Percentiles rank a stretch among this genome's conserved stretches.
Evolutionary conservation across 1,140 invertebrate genomes (phyloP).

Genomic region (Bilobella aurantiaca): DNA sequence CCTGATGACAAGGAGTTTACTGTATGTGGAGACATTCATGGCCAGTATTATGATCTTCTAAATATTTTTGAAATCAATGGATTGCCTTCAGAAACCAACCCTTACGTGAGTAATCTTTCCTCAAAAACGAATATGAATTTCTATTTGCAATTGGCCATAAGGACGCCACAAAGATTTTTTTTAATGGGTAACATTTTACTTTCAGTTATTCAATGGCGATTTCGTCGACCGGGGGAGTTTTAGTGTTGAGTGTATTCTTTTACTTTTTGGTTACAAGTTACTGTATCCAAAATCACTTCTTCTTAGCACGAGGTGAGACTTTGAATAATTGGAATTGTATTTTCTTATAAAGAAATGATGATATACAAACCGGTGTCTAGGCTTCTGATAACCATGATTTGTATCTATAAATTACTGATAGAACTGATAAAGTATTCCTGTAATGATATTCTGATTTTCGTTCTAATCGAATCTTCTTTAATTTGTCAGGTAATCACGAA

Average conservation of each 20-base stretch:
- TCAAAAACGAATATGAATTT: no score
- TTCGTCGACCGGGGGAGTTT: constrained; percentile 99
- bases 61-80: constrained; percentile 98
- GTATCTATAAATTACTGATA: neutral
- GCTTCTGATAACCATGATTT: constrained; percentile 23
- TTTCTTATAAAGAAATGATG: constrained; percentile 14
- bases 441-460: constrained; percentile 19
- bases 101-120: constrained; percentile 61
- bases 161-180: no score
- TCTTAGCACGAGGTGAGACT: constrained; percentile 81
- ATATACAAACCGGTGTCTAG: constrained; percentile 27
- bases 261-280: constrained; percentile 92
- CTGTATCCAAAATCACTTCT: constrained; percentile 95
- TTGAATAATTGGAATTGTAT: neutral
- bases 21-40: constrained; percentile 99
- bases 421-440: no score
- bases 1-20: constrained; percentile 87
- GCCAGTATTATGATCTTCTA: constrained; percentile 95
- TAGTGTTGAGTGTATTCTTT: constrained; percentile 98
- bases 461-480: constrained; percentile 32
- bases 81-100: constrained; percentile 84
- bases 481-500: constrained; percentile 81
- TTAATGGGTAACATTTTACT: constrained; percentile 29
- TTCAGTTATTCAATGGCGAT: constrained; percentile 89
- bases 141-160: no score